Base-by-base conservation (phyloP, 2,888 invertebrate species). In the Napeogenes inachia region DNA sequence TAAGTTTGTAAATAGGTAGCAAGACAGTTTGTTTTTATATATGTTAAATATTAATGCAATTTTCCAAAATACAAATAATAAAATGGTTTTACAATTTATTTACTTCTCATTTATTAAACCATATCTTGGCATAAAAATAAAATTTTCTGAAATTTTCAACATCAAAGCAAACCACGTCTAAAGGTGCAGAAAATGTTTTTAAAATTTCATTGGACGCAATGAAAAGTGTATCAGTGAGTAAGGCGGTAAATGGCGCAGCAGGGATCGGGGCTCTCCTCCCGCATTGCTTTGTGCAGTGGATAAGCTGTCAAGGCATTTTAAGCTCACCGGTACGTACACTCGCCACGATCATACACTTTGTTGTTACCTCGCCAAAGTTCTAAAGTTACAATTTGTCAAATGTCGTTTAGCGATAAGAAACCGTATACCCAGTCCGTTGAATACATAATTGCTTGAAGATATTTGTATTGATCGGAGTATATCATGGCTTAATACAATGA, bases 241-340 rank as follows among this genome's bases (percentile, higher is more conserved):
- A 65, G 65, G 65, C 68, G 62, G 63, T 70, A 73, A 76, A 75
- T 72, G 67, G 69, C 70, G 68, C 59, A 60, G 65, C 61, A 65
- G 61, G 58, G 54, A 61, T 61, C 42, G 54, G 56, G 59, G 64
- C 47, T 54, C 61, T 63, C 68, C 58, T 61, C 62, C 62, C 65
- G 64, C 56, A 58, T 60, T 61, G 68, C 71, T 72, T 74, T 73
- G 70, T 73, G 68, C 61, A 63, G 59, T 56, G 71, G 72, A 75
- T 78, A 76, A 76, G 69, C 73, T 73, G 74, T 73, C 72, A 68
- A 71, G 62, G 69, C 69, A 68, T 70, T 72, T 66, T 66, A 64
- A 66, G 61, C 65, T 66, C 62, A 62, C 54, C 63, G 68, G 65
- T n/a, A 30, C n/a, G n/a, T 66, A 63, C 60, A 56, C 60, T 68